Conservation (phyloP, 2,113 vertebrate genomes). For the Syrrhaptes paradoxus region DNA sequence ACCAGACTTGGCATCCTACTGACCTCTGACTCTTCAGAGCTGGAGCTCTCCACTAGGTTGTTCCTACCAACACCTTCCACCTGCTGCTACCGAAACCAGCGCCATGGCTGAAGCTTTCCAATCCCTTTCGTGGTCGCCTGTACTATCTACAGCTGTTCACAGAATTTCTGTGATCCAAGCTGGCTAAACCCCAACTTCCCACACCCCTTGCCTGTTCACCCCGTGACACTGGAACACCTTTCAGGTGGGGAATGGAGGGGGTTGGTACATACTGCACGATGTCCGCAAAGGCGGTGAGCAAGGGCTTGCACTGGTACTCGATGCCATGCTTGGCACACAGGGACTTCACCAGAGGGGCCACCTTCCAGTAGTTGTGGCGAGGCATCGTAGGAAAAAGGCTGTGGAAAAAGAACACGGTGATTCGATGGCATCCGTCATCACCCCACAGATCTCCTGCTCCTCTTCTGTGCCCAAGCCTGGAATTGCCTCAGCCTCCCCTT, state of each 20-base stretch:
- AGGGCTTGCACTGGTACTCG: conserved; percentile 74
- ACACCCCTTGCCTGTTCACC: accelerated
- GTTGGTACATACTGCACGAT: conserved; percentile 72
- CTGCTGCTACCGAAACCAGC: not conserved
- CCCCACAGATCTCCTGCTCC: not conserved
- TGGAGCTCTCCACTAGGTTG: not conserved
- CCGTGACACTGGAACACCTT: accelerated
- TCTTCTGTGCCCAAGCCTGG: not conserved
- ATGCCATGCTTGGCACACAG: conserved; percentile 77
- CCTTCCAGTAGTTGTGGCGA: conserved; percentile 78
- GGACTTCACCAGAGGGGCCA: conserved; percentile 76
- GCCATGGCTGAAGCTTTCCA: not conserved
- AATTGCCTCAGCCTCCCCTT: not conserved
- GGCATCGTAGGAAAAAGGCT: conserved; percentile 83
- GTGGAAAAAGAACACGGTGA: not conserved
- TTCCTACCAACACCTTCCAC: not conserved
- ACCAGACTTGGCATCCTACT: not conserved
- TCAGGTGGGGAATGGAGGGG: accelerated
- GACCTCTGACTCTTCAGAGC: not conserved
- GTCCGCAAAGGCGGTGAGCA: conserved; percentile 75
- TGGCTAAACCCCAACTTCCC: not conserved
- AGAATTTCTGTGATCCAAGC: not conserved
- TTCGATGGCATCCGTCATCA: not conserved
- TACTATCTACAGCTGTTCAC: not conserved
- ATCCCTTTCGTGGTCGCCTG: not conserved